These are phyloP conservation scores for Drosophila albomicans DNA, from an alignment of 1,140 invertebrate species.

Conservation along the genomic window DNA sequence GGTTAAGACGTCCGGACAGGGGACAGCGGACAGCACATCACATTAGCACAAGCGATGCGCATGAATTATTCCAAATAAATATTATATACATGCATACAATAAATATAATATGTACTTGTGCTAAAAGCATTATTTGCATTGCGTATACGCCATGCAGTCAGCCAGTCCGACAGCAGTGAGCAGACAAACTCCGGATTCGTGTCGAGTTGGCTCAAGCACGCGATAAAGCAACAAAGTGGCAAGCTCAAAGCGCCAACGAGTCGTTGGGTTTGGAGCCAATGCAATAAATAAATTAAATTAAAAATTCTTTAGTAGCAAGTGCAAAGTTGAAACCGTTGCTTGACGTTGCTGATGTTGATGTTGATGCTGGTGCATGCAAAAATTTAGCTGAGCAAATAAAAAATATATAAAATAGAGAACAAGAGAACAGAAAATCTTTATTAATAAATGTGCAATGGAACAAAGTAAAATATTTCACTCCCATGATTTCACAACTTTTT, in stretches of 20 bases:
- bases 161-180: slow-evolving; percentile 2
- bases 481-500: slow-evolving; percentile 73
- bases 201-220: slow-evolving; percentile 14
- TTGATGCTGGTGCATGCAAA: slow-evolving; percentile 27
- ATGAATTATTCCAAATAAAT: slow-evolving; percentile 65
- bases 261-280: slow-evolving; percentile 14
- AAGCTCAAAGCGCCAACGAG: slow-evolving; percentile 1
- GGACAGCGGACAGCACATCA: slow-evolving; percentile 32
- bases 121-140: slow-evolving; percentile 54
- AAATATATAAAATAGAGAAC: slow-evolving; percentile 24
- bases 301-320: slow-evolving; percentile 53
- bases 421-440: slow-evolving; percentile 54
- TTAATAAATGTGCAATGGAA: slow-evolving; percentile 73
- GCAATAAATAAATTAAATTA: slow-evolving; percentile 63
- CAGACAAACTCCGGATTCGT: slow-evolving; percentile 5
- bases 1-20: slow-evolving; percentile 42
- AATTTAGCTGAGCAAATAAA: slow-evolving; percentile 12
- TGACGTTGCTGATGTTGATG: slow-evolving; percentile 7
- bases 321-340: slow-evolving; percentile 17
- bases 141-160: slow-evolving; percentile 26
- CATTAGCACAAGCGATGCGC: slow-evolving; percentile 68
- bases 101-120: slow-evolving; percentile 11
- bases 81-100: slow-evolving; percentile 12
- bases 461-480: slow-evolving; percentile 80
- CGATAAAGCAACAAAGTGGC: slow-evolving; percentile 3